Evolutionary conservation across 1,140 invertebrate genomes (phyloP), one percentile per base, ranked within the genome.

Genomic region (Pogonomyrmex barbatus): DNA sequence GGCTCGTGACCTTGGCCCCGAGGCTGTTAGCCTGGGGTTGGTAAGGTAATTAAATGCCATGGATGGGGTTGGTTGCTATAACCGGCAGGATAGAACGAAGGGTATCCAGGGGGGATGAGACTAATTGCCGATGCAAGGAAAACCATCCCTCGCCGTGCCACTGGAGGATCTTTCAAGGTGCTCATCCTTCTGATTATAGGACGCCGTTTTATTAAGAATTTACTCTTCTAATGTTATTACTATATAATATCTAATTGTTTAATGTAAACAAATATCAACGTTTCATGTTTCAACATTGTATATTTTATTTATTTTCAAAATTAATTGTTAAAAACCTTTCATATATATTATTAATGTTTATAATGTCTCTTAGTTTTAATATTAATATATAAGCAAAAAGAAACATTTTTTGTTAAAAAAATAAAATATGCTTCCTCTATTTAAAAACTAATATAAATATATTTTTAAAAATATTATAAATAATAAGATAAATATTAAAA

Each of bases 41-140:
- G 93, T 89, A 92, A 94, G 93, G 94, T 94, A 94, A 94, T 94
- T 94, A 94, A 94, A 94, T 94, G 93, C 94, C 92, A 91, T 91
- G 93, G 93, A 94, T 91, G 94, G 93, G 93, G 94, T 94, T 93
- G 93, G 90, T 92, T 91, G 93, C 89, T 92, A 93, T 94, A 93
- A 94, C 92, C 92, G 92, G 90, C 88, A 89, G 91, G 93, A 92
- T 90, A 91, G 92, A 93, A 89, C 90, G 90, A 91, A 88, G 90
- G 87, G 90, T 93, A 93, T 93, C 90, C 89, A 88, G 91, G 90
- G 83, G 93, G 93, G 92, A 93, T 92, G 93, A 91, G 92, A 91
- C 93, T 94, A 94, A 94, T 94, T 94, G 93, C 93, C 94, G 87
- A 93, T 92, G 94, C 93, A 93, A 93, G 91, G 88, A 93, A 91